These are phyloP conservation scores for Tenthredo livida DNA, from an alignment of 2,888 invertebrate genomes.

Conservation along the genomic window DNA sequence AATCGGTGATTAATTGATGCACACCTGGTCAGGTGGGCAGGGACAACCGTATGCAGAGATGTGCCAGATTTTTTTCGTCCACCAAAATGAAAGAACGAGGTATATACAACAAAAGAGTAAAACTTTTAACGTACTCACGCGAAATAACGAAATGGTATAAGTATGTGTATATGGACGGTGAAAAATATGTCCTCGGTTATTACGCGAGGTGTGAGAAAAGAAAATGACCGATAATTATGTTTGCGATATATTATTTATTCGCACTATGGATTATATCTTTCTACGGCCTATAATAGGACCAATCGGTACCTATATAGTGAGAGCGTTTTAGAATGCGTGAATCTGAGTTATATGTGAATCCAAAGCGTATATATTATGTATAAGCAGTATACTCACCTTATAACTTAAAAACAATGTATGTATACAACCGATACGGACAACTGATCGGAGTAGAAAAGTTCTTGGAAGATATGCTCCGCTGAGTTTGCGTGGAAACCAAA, in stretches of 20 bases:
- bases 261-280: background rate
- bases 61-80: background rate
- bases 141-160: background rate
- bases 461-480: slow-evolving; percentile 28
- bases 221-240: background rate
- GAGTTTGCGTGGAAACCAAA: slow-evolving; percentile 47
- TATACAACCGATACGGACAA: slow-evolving; percentile 40
- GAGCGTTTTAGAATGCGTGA: slow-evolving; percentile 27
- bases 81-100: background rate
- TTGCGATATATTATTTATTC: background rate
- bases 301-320: background rate
- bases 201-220: background rate
- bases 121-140: background rate
- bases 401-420: background rate
- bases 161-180: background rate
- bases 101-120: background rate
- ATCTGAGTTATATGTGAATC: slow-evolving; percentile 6
- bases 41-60: background rate
- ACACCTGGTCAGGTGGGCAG: slow-evolving; percentile 38
- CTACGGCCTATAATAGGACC: background rate
- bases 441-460: slow-evolving; percentile 48
- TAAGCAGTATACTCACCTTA: background rate
- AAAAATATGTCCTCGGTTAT: background rate
- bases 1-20: slow-evolving; percentile 37
- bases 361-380: background rate